A percentile compares a stretch with the other conserved stretches of the same genome.
These are phyloP conservation scores for Entelurus aequoreus DNA, from an alignment of 2,113 vertebrate species.

Conservation along the genomic window DNA sequence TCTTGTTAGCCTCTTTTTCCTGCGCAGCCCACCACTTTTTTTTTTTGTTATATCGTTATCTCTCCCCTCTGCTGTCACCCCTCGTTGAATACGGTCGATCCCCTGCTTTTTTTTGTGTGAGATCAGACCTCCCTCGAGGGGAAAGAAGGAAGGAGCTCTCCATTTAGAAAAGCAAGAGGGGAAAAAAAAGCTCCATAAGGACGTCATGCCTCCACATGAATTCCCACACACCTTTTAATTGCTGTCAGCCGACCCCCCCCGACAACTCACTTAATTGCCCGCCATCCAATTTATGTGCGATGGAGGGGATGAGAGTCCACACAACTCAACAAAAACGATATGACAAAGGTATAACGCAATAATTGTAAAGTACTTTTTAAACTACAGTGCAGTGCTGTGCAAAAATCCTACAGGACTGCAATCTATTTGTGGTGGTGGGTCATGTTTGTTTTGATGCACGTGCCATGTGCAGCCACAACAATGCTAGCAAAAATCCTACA, in stretches of 20 bases:
- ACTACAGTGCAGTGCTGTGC: too few relatives aligned
- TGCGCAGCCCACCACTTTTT: slow-evolving; percentile 12
- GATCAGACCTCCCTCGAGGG: slow-evolving; percentile 9
- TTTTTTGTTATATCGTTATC: not conserved
- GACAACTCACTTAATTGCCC: slow-evolving; percentile 67
- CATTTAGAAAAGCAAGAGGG: not conserved
- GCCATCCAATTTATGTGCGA: slow-evolving; percentile 50
- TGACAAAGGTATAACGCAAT: slow-evolving; percentile 18
- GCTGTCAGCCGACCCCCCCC: slow-evolving; percentile 53
- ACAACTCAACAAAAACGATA: slow-evolving; percentile 18
- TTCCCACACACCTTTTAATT: slow-evolving; percentile 66
- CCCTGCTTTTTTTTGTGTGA: slow-evolving; percentile 3
- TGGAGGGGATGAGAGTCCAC: slow-evolving; percentile 17
- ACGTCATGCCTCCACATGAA: slow-evolving; percentile 49
- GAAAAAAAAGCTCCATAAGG: slow-evolving; percentile 34
- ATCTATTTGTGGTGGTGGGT: too few relatives aligned
- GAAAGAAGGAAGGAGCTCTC: slow-evolving; percentile 3
- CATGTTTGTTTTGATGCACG: too few relatives aligned
- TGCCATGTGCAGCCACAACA: too few relatives aligned
- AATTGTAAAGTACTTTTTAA: too few relatives aligned
- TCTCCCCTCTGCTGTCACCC: slow-evolving; percentile 7
- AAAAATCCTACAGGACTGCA: too few relatives aligned
- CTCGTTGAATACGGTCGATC: slow-evolving; percentile 14
- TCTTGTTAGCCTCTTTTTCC: not conserved
- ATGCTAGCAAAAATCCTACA: too few relatives aligned